Conservation (phyloP, 2,113 vertebrate genomes). For the Cyanoderma ruficeps region DNA sequence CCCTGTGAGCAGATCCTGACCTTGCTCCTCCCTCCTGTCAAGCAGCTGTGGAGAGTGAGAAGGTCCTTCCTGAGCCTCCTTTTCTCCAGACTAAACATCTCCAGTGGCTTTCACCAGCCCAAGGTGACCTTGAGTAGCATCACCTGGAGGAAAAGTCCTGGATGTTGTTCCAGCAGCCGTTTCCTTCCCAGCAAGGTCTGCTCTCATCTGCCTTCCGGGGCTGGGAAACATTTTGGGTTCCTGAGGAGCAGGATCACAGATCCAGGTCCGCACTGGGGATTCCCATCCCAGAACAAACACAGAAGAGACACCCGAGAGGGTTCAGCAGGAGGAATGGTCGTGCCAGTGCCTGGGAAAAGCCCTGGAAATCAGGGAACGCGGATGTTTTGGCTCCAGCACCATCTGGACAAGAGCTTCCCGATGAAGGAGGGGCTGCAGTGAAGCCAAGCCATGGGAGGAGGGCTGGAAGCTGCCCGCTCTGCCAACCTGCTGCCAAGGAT, state of each 20-base stretch:
- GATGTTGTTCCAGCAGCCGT: not conserved
- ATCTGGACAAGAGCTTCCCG: not conserved
- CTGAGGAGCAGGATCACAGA: not conserved
- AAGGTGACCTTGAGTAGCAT: too few species aligned
- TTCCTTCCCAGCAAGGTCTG: not conserved
- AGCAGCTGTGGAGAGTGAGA: not conserved
- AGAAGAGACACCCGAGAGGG: fast-evolving
- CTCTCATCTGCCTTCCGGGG: not conserved
- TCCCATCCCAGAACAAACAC: not conserved
- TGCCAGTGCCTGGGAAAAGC: not conserved
- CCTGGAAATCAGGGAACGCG: not conserved
- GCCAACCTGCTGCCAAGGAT: not conserved
- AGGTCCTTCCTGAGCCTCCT: not conserved
- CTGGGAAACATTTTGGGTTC: not conserved
- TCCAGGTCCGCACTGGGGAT: not conserved
- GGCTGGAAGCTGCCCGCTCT: not conserved
- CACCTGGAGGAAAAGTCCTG: not conserved
- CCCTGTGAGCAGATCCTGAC: not conserved
- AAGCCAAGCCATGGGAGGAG: not conserved
- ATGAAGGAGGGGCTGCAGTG: fast-evolving
- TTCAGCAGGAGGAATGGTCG: not conserved
- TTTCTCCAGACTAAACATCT: not conserved
- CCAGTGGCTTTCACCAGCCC: not conserved
- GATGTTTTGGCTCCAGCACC: not conserved
- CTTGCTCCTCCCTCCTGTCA: not conserved